Percentiles rank a stretch among this genome's conserved stretches.
These are phyloP conservation scores for Vireo griseus DNA, from an alignment of 2,797 vertebrate species.

Conservation along the genomic window DNA sequence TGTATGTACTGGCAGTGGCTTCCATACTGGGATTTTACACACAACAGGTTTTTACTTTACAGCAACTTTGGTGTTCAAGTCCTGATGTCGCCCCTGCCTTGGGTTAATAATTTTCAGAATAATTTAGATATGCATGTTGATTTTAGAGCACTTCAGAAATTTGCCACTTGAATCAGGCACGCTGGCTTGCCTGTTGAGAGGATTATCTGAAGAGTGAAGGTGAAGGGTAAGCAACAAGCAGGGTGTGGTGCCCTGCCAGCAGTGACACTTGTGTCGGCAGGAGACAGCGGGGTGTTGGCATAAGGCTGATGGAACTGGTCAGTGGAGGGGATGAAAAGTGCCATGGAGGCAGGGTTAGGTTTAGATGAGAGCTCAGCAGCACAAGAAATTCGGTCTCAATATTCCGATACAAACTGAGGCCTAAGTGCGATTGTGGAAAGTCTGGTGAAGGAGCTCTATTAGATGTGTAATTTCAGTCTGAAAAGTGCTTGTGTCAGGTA, in stretches of 20 bases:
- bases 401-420: not conserved
- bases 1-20: not conserved
- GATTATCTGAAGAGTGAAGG: not conserved
- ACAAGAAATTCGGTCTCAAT: rapidly evolving
- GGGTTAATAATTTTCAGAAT: not conserved
- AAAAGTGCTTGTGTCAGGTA: not conserved
- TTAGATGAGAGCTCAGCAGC: not conserved
- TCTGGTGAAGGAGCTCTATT: not conserved
- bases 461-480: not conserved
- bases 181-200: not conserved
- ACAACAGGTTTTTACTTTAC: not conserved
- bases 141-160: not conserved
- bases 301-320: not conserved
- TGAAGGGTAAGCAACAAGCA: not conserved
- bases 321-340: not conserved
- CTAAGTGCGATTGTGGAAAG: not conserved
- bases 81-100: not conserved
- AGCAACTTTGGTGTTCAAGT: not conserved
- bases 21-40: not conserved
- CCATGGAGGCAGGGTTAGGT: rapidly evolving
- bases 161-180: not conserved
- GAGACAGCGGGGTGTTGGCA: rapidly evolving
- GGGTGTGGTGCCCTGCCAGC: not conserved
- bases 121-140: not conserved
- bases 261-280: not conserved